Evolutionary conservation across 2,888 invertebrate genomes (phyloP).

Genomic region (Ommatoiulus sabulosus): DNA sequence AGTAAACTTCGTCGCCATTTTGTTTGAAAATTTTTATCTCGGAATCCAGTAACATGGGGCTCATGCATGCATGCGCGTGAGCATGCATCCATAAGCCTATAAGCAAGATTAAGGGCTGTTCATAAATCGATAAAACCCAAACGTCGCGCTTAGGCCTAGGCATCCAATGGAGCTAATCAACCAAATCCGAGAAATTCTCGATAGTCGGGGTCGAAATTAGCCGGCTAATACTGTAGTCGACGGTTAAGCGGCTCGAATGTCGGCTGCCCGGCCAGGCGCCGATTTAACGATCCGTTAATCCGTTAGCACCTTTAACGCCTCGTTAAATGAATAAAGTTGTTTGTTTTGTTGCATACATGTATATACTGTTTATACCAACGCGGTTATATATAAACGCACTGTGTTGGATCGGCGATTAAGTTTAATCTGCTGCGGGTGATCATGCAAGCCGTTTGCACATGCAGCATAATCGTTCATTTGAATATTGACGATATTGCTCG

Average conservation of each 20-base stretch:
- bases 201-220: not conserved
- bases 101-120: not conserved
- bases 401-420: no score
- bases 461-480: no score
- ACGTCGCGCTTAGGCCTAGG: not conserved
- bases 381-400: no score
- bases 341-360: no score
- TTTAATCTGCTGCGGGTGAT: no score
- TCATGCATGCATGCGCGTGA: not conserved
- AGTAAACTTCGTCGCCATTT: not conserved
- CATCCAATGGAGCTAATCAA: not conserved
- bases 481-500: no score
- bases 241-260: not conserved
- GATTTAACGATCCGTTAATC: not conserved
- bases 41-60: not conserved
- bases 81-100: constrained; percentile 10
- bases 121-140: not conserved
- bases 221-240: not conserved
- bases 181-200: not conserved
- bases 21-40: not conserved
- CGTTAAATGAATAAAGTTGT: no score
- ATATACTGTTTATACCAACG: no score
- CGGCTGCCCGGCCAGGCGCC: not conserved
- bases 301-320: no score
- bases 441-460: no score